Percentiles rank a stretch among this genome's conserved stretches.
phyloP scores from a whole-genome alignment of 2,113 vertebrate genomes.

The Chiloscyllium plagiosum region DNA sequence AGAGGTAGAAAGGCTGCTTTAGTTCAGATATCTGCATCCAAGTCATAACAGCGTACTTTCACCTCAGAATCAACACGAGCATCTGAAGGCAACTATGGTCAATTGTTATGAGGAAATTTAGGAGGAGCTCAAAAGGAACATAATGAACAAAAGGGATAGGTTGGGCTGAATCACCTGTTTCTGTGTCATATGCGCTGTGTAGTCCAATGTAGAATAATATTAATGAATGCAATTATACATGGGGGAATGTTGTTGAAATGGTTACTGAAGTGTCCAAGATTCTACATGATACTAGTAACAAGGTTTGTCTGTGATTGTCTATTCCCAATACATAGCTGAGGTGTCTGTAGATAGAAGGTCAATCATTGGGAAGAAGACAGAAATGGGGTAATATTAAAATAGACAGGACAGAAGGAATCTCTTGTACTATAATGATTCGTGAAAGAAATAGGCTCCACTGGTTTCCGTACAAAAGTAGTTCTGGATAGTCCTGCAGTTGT shows the following conservation, averaged over 20 bases:
- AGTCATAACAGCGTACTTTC: no score
- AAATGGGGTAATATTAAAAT: background rate
- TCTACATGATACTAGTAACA: background rate
- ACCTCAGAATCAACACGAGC: no score
- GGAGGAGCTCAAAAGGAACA: no score
- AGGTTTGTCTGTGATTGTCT: background rate
- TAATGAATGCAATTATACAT: no score
- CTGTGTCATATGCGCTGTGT: no score
- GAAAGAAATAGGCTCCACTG: background rate
- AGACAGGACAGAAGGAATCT: background rate
- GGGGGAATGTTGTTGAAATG: background rate
- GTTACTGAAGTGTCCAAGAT: background rate
- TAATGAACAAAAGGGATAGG: no score
- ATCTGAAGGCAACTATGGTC: no score
- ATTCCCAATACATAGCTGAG: background rate
- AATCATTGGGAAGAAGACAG: background rate
- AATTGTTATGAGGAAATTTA: no score
- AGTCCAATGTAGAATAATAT: no score
- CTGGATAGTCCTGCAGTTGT: background rate
- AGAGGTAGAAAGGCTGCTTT: no score
- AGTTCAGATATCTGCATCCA: no score
- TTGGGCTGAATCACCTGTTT: no score
- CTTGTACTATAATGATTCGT: background rate
- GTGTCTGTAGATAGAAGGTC: background rate
- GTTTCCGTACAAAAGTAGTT: background rate